phyloP scores from a whole-genome alignment of 2,888 invertebrate species.

The Hemistola chrysoprasaria region DNA sequence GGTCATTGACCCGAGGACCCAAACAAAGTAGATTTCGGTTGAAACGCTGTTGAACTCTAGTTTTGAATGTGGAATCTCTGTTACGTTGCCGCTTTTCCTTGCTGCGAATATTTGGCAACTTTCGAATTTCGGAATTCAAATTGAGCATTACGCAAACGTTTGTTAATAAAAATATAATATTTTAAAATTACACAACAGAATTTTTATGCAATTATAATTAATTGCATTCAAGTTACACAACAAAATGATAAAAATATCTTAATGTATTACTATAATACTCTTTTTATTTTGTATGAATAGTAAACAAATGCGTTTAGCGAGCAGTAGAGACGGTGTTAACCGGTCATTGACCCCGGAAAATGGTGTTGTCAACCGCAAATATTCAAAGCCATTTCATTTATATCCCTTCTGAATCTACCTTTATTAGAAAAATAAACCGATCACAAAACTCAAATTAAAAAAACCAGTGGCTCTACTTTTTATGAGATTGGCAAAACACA shows the following conservation, averaged over 20 bases:
- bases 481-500: too few species aligned
- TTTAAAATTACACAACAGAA: conserved; percentile 4
- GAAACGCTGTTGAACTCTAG: conserved; percentile 80
- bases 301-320: conserved; percentile 21
- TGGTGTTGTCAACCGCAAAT: conserved; percentile 54
- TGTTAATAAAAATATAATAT: background rate
- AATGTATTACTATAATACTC: conserved; percentile 6
- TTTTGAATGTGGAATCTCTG: conserved; percentile 67
- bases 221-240: background rate
- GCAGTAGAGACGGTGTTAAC: conserved; percentile 40
- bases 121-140: conserved; percentile 32
- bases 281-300: conserved; percentile 19
- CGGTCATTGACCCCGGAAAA: conserved; percentile 71
- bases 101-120: conserved; percentile 63
- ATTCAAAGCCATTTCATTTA: conserved; percentile 30
- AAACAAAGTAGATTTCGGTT: conserved; percentile 81
- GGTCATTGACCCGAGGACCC: conserved; percentile 77
- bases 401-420: too few species aligned
- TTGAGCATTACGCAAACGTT: too few species aligned
- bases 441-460: too few species aligned
- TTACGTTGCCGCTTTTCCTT: conserved; percentile 53
- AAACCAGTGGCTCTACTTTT: too few species aligned
- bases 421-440: too few species aligned
- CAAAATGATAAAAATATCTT: conserved; percentile 1
- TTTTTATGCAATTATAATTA: conserved; percentile 1